Base-by-base conservation (phyloP, 2,888 invertebrate species). In the Craniophora ligustri region DNA sequence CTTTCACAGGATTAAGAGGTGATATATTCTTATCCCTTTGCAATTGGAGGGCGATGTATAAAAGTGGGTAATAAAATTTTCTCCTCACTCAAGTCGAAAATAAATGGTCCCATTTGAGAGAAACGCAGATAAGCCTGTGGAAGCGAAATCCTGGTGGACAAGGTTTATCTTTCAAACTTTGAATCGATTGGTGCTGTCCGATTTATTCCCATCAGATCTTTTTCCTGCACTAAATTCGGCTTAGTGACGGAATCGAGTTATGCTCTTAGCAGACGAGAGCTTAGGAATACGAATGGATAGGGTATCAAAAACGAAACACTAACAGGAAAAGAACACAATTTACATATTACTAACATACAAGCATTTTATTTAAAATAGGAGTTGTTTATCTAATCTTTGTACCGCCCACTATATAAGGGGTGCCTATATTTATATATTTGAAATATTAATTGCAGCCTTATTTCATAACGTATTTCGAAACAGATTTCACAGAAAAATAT, bases 21-120 rank as follows among this genome's bases (percentile, higher is more conserved):
- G n/a, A 47, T 47, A 53, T 19, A 34, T 45, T 15, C n/a, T 35
- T 10, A 61, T 57, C 34, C 34, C 35, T n/a, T 16, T 19, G 2
- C 6, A 36, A 44, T 50, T 45, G 34, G 21, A 30, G 16, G 13
- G 6, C 36, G 8, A 63, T 51, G 48, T 42, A 47, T 55, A 58
- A 23, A 28, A 44, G 10, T 18, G 7, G n/a, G 30, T 51, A 40
- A 57, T 64, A 54, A 47, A 47, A 41, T 11, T 19, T 16, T 38
- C 36, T 28, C 21, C 36, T 11, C 1, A 41, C 15, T 26, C 18
- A 23, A 54, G 7, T 26, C 32, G 30, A 45, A 32, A 56, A 65
- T 69, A 54, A 65, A 61, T 65, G 39, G 34, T 35, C 19, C 39
- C 23, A 32, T 50, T 48, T 46, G 41, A 14, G 13, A 39, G 34